Evolutionary conservation across 2,113 vertebrate species (phyloP), one percentile per base, ranked within the genome.

Genomic region (Saimiri boliviensis): DNA sequence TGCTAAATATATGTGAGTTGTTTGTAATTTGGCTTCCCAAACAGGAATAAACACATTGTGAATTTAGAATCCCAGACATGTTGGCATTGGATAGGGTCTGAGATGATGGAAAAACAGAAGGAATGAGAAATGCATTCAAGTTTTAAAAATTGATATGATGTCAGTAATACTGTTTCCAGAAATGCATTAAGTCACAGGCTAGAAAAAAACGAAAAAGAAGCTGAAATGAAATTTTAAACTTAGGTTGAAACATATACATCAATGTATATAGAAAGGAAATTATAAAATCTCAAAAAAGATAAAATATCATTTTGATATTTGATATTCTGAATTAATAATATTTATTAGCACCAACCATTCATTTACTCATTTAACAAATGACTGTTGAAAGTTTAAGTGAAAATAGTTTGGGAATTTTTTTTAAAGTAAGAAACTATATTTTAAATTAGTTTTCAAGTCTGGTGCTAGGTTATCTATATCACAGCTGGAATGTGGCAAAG

Each of bases 401-500:
- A 94, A 93, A 30, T 80, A 85, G 8, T 52, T 66, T 93, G 73
- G 76, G 56, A 80, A 16, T 17, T 40, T 92, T 88, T 87, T 89
- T 94, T 27, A 32, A 93, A 86, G 47, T 63, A 52, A 14, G 35
- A 84, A 93, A 86, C 1, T 85, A 23, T 30, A 84, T 27, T 96
- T 89, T 82, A 95, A 94, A 96, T 94, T 45, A 88, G 52, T 37
- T 88, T 30, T 94, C 70, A 49, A 91, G 27, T 52, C 52, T 71
- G 19, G 74, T 84, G 6, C 54, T 89, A 56, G 49, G 77, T 66
- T 91, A 68, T 82, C 89, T 91, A 0, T 89, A 77, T 93, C 74
- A 76, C 68, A 95, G 70, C 76, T 90, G 93, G 92, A 95, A 88
- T 40, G n/a, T 83, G 20, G 25, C 58, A 89, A 91, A 86, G n/a